These are phyloP conservation scores for Serrognathus titanus DNA, from an alignment of 2,888 invertebrate genomes.

Conservation along the genomic window DNA sequence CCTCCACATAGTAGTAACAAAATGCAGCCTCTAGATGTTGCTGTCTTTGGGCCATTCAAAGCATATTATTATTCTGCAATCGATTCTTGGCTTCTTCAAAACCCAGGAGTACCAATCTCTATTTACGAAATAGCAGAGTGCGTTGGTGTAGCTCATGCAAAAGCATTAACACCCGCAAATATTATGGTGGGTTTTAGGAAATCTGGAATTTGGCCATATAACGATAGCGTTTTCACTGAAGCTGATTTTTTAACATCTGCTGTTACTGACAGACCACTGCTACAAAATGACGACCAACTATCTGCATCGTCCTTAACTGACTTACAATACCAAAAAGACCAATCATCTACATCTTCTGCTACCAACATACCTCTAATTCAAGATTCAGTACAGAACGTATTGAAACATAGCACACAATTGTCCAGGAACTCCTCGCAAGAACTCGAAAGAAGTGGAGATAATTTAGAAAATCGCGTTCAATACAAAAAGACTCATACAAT, in stretches of 20 bases:
- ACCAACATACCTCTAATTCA: not conserved
- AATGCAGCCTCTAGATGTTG: constrained; percentile 45
- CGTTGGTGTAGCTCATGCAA: constrained; percentile 20
- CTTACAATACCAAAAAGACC: not conserved
- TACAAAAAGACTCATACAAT: not conserved
- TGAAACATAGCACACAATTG: not conserved
- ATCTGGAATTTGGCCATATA: constrained; percentile 24
- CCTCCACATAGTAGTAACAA: constrained; percentile 45
- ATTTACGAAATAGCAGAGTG: constrained; percentile 40
- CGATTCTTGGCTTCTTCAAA: constrained; percentile 38
- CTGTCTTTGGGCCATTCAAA: constrained; percentile 43
- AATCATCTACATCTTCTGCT: not conserved
- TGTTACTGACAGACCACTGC: constrained; percentile 20
- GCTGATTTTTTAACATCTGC: constrained; percentile 20
- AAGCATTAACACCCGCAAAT: constrained; percentile 22
- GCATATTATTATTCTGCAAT: constrained; percentile 33
- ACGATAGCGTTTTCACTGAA: constrained; percentile 23
- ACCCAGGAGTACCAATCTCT: constrained; percentile 42
- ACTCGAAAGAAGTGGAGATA: not conserved
- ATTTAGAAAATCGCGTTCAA: not conserved
- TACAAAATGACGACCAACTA: not conserved
- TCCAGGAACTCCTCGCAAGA: not conserved
- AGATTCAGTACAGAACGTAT: not conserved
- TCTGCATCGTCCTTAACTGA: not conserved
- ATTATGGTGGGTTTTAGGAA: constrained; percentile 22